These are phyloP conservation scores for Scarus forsteni DNA, from an alignment of 2,797 vertebrate genomes.

Conservation along the genomic window DNA sequence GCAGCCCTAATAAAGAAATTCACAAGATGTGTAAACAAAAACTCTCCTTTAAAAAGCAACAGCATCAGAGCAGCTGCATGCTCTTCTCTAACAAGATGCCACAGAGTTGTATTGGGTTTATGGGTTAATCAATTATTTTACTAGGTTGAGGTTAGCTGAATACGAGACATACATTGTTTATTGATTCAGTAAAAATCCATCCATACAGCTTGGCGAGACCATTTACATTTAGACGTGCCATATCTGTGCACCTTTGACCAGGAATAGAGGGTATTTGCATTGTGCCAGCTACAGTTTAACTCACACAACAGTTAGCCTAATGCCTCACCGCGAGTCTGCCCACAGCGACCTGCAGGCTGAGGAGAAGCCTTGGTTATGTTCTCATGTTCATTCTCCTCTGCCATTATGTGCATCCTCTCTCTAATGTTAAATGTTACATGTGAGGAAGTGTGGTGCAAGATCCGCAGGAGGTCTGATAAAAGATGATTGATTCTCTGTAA, in stretches of 20 bases:
- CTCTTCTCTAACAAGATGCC: conserved; percentile 2
- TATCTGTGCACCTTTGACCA: neutral
- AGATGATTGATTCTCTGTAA: conserved; percentile 41
- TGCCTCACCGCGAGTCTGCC: conserved; percentile 1
- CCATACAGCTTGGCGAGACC: neutral
- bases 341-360: conserved; percentile 10
- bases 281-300: neutral
- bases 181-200: conserved; percentile 6
- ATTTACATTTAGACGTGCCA: neutral
- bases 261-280: neutral
- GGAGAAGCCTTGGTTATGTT: conserved; percentile 3
- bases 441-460: conserved; percentile 17
- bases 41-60: neutral
- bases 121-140: conserved; percentile 8
- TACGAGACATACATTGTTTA: conserved; percentile 3
- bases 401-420: conserved; percentile 10
- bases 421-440: neutral
- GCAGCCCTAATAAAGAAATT: too few species aligned
- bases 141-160: conserved; percentile 11
- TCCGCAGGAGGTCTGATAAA: conserved; percentile 8
- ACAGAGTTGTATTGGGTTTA: conserved; percentile 11
- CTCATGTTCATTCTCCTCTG: neutral
- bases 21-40: too few species aligned
- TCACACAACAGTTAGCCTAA: neutral
- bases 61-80: neutral